Percentiles rank a stretch among this genome's conserved stretches.
phyloP scores from a whole-genome alignment of 2,797 vertebrate species.

The Margarornis squamiger region DNA sequence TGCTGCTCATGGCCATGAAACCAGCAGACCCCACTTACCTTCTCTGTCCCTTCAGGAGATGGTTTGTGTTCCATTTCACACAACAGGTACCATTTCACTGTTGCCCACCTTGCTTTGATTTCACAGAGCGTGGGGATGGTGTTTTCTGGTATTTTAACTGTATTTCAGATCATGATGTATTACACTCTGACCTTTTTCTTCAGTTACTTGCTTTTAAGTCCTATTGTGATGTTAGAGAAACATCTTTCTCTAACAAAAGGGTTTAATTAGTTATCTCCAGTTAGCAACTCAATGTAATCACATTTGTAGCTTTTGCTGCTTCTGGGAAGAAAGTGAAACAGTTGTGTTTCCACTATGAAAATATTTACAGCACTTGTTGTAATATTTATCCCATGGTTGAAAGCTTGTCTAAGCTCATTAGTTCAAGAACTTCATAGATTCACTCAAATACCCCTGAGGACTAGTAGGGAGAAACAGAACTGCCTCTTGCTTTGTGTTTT shows the following conservation, averaged over 20 bases:
- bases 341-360: background rate
- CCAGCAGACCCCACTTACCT: background rate
- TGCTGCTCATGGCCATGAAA: background rate
- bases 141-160: background rate
- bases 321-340: background rate
- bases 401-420: background rate
- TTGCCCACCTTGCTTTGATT: background rate
- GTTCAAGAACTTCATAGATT: background rate
- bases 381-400: constrained; percentile 4
- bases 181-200: background rate
- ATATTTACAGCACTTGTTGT: constrained; percentile 23
- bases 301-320: background rate
- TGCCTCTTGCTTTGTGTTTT: background rate
- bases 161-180: background rate
- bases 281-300: background rate
- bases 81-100: background rate
- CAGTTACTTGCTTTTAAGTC: background rate
- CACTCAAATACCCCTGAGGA: background rate
- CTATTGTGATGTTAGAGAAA: background rate
- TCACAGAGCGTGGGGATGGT: background rate
- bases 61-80: background rate
- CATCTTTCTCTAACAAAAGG: background rate
- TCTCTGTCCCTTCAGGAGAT: background rate
- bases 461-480: background rate
- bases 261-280: background rate